phyloP scores from a whole-genome alignment of 2,113 vertebrate species.

The Synchiropus splendidus region DNA sequence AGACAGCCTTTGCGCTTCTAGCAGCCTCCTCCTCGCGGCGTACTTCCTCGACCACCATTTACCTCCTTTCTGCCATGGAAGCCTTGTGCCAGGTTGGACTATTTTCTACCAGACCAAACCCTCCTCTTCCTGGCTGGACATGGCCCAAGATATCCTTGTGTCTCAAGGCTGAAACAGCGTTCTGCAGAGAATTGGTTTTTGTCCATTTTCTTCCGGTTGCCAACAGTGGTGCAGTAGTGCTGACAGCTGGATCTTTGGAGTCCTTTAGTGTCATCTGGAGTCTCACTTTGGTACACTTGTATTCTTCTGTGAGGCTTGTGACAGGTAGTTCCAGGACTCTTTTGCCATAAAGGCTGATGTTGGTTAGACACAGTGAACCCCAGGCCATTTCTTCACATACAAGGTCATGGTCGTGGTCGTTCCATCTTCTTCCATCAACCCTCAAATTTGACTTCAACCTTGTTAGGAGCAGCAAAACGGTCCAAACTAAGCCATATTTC shows the following conservation, averaged over 20 bases:
- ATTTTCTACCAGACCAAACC: not conserved
- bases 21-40: too few relatives aligned
- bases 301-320: not conserved
- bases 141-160: too few relatives aligned
- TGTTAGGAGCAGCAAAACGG: too few relatives aligned
- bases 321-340: not conserved
- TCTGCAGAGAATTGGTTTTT: not conserved
- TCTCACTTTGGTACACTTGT: constrained; percentile 3
- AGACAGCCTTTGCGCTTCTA: not conserved
- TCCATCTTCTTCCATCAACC: too few relatives aligned
- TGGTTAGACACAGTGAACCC: not conserved
- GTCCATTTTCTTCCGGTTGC: not conserved
- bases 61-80: not conserved
- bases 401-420: too few relatives aligned
- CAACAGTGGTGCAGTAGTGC: not conserved
- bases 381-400: not conserved
- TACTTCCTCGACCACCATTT: not conserved
- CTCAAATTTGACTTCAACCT: too few relatives aligned
- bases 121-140: not conserved
- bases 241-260: not conserved
- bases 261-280: constrained; percentile 1
- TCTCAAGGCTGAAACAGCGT: not conserved
- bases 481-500: too few relatives aligned
- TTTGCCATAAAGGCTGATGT: not conserved
- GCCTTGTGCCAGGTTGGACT: not conserved